Evolutionary conservation across 35 echinoderm and acorn worm species (phyloP), one percentile per base, ranked within the genome.

Genomic region (Eucidaris tribuloides): DNA sequence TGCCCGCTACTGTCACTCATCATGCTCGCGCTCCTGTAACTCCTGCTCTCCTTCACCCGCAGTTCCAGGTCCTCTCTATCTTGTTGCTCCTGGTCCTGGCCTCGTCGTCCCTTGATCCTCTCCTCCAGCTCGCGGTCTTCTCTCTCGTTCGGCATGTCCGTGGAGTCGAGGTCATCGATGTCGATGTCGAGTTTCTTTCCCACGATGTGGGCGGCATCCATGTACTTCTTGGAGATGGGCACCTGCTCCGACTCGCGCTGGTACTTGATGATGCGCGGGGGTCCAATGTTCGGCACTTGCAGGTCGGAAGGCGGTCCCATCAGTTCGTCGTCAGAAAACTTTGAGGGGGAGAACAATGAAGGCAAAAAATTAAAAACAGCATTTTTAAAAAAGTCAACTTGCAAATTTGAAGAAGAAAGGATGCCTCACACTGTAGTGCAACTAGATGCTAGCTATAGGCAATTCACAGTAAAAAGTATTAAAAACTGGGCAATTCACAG

Each of bases 181-280:
- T 74, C 68, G 5, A 74, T 42, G 68, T 74, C 68, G 28, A 74
- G n/a, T 20, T 74, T 36, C 34, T 74, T 33, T 5, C 68, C 68
- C 2, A 74, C 41, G 11, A 74, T 42, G 34, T 66, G 28, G 27
- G 77, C 57, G 7, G 39, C 76, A 0, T 34, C 61, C 14, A 23
- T 35, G 32, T 63, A 57, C 58, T 60, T 82, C 80, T 59, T 5
- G 2, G 80, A 62, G n/a, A 74, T 74, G 4, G 68, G 68, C 34
- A 74, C 68, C 68, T 85, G 85, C 41, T 99, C 90, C 0, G 84
- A 87, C 64, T 99, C 96, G 2, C 90, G 39, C 43, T 99, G 96
- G 61, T 99, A 99, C 55, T 93, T 83, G 78, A 99, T 86, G 84
- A 99, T 99, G 22, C 83, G 65, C n/a, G 96, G 96, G 35, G 96